Conservation (phyloP, 2,797 vertebrate species). For the Rhinogobio ventralis region DNA sequence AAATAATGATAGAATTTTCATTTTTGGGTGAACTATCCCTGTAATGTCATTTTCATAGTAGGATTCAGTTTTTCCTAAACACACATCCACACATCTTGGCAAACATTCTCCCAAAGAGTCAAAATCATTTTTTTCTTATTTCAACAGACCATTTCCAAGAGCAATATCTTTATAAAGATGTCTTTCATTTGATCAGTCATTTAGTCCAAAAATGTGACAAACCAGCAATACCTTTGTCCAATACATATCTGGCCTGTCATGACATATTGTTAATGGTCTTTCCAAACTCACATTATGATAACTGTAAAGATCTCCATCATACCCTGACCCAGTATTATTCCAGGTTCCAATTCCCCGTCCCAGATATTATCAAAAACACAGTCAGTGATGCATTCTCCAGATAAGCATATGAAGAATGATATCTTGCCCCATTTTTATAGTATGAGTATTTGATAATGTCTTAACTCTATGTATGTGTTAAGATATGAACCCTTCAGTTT, state of each 20-base stretch:
- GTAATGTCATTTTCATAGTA: background rate
- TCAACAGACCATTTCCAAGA: conserved; percentile 12
- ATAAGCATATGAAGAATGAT: conserved; percentile 24
- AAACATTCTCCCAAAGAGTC: conserved; percentile 1
- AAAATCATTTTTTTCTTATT: background rate
- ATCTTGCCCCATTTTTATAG: background rate
- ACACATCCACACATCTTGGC: background rate
- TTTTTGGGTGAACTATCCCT: conserved; percentile 19
- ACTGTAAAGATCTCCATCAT: conserved; percentile 20
- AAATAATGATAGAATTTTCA: background rate
- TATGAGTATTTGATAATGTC: background rate
- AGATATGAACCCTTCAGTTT: background rate
- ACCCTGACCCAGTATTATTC: conserved; percentile 33
- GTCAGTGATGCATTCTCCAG: conserved; percentile 3
- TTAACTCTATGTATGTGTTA: background rate
- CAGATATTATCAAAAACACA: conserved; percentile 25
- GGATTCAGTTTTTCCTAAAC: background rate
- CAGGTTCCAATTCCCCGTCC: conserved; percentile 11
- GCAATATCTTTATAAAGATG: conserved; percentile 5
- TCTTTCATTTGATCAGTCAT: conserved; percentile 24
- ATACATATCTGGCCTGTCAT: conserved; percentile 12
- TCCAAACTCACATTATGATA: conserved; percentile 14
- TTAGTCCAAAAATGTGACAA: conserved; percentile 15
- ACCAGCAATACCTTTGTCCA: background rate
- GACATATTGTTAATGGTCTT: conserved; percentile 8